These are phyloP conservation scores for Hyles euphorbiae DNA, from an alignment of 1,140 invertebrate genomes.

Conservation along the genomic window DNA sequence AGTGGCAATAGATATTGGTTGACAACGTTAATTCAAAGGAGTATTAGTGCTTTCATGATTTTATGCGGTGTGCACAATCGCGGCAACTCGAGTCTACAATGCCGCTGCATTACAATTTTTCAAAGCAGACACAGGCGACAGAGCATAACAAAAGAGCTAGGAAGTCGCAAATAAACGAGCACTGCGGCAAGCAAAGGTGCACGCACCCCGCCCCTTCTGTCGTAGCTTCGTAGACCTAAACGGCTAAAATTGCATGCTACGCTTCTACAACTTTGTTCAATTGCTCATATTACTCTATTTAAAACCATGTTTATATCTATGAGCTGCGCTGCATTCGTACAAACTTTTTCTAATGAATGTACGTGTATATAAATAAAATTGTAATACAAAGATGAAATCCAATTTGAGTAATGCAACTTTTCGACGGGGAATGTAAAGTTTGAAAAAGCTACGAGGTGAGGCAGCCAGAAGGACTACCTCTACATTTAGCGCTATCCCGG, in stretches of 20 bases:
- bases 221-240: conserved; percentile 16
- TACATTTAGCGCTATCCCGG: conserved; percentile 60
- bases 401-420: conserved; percentile 69
- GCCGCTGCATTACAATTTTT: conserved; percentile 69
- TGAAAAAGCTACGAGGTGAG: conserved; percentile 54
- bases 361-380: conserved; percentile 26
- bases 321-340: too few relatives aligned
- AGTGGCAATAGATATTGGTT: background rate
- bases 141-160: conserved; percentile 69
- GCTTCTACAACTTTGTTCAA: background rate
- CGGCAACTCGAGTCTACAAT: conserved; percentile 53
- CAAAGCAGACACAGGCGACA: conserved; percentile 68
- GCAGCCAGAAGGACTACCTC: conserved; percentile 51
- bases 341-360: too few relatives aligned
- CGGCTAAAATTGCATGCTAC: conserved; percentile 1
- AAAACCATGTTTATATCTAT: too few relatives aligned
- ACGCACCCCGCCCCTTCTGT: conserved; percentile 22
- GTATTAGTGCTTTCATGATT: conserved; percentile 17
- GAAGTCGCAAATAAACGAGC: conserved; percentile 71
- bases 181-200: conserved; percentile 48
- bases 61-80: conserved; percentile 43
- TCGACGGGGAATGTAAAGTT: conserved; percentile 41
- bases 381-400: conserved; percentile 40
- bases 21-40: conserved; percentile 19
- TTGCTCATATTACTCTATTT: too few relatives aligned